phyloP scores from a whole-genome alignment of 2,797 vertebrate genomes.

The Crocidura indochinensis region DNA sequence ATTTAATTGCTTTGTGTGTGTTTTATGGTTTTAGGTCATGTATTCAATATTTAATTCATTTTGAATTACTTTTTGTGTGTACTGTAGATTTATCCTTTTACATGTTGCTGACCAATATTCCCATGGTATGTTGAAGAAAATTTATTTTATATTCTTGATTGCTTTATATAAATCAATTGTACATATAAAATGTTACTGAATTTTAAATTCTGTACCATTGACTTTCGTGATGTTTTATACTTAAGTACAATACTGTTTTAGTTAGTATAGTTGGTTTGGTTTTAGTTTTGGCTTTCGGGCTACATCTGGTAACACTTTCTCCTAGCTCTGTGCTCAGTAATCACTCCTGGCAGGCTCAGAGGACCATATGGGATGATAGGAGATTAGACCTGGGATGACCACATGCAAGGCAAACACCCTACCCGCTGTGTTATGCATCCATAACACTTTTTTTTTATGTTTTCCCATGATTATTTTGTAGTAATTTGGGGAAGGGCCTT shows the following conservation, averaged over 20 bases:
- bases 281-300: no score
- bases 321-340: no score
- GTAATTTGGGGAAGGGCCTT: no score
- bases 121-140: background rate
- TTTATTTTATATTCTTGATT: background rate
- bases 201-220: background rate
- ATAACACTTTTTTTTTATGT: background rate
- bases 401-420: no score
- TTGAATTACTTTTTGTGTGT: background rate
- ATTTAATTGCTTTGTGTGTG: background rate
- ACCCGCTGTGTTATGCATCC: no score
- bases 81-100: background rate
- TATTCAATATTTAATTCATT: background rate
- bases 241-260: background rate
- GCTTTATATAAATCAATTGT: background rate
- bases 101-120: background rate
- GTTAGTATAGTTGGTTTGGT: background rate
- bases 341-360: no score
- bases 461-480: no score
- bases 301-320: no score
- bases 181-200: background rate
- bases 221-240: background rate
- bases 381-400: no score
- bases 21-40: background rate
- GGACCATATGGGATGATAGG: no score